Percentiles rank a stretch among this genome's conserved stretches.
These are phyloP conservation scores for Cheilosia grossa DNA, from an alignment of 2,888 invertebrate genomes.

Conservation along the genomic window DNA sequence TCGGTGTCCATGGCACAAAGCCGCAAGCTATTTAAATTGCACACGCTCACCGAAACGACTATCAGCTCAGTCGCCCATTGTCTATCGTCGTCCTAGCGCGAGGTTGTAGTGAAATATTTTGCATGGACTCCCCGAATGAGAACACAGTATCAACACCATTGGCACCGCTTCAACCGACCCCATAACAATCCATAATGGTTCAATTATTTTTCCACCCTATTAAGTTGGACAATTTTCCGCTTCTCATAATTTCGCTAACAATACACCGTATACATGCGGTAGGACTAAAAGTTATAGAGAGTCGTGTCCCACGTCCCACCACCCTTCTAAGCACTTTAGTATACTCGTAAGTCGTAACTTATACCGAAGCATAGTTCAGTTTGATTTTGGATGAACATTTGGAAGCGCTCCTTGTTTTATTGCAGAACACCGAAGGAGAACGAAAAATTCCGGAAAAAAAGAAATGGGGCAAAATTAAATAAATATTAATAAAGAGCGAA, in stretches of 20 bases:
- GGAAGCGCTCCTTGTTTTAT: constrained; percentile 1
- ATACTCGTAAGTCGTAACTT: not conserved
- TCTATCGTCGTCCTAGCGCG: constrained; percentile 32
- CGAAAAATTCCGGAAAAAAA: constrained; percentile 18
- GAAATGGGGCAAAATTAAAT: constrained; percentile 51
- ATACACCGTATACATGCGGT: not conserved
- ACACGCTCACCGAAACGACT: constrained; percentile 57
- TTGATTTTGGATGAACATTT: constrained; percentile 25
- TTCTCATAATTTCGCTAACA: constrained; percentile 62
- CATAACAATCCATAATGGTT: constrained; percentile 81
- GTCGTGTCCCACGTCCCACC: not conserved
- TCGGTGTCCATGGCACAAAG: constrained; percentile 33
- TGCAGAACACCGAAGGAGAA: constrained; percentile 11
- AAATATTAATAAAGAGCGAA: constrained; percentile 53
- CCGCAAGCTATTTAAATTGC: constrained; percentile 53
- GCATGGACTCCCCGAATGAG: constrained; percentile 27
- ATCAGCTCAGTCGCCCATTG: constrained; percentile 49
- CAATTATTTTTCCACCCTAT: constrained; percentile 92
- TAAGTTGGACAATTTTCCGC: constrained; percentile 85
- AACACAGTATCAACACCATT: constrained; percentile 35
- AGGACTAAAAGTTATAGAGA: constrained; percentile 16
- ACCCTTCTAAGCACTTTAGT: constrained; percentile 13
- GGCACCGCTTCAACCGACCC: constrained; percentile 6
- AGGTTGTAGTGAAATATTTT: constrained; percentile 22
- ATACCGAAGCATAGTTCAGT: constrained; percentile 4